phyloP scores from a whole-genome alignment of 2,113 vertebrate species.

The Sinocyclocheilus rhinocerous region DNA sequence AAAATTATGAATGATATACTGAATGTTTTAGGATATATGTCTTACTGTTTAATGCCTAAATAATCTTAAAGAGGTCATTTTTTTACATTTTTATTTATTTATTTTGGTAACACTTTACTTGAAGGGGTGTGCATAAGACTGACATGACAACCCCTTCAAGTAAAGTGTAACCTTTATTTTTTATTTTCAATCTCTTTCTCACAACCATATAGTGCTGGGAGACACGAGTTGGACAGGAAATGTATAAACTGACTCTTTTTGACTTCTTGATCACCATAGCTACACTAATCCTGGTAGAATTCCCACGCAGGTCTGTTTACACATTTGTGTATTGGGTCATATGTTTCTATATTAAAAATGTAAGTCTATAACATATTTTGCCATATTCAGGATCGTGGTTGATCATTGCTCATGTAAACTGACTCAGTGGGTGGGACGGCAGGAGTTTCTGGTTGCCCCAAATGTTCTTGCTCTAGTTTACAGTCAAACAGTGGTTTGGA shows the following conservation, averaged over 20 bases:
- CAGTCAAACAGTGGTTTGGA: slow-evolving; percentile 87
- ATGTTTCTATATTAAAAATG: slow-evolving; percentile 3
- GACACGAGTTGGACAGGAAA: slow-evolving; percentile 87
- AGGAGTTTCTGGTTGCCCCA: slow-evolving; percentile 83
- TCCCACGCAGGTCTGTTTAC: slow-evolving; percentile 82
- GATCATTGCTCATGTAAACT: slow-evolving; percentile 75
- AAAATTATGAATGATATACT: neutral
- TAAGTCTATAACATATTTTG: neutral
- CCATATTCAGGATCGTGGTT: slow-evolving; percentile 76
- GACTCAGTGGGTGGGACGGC: slow-evolving; percentile 72
- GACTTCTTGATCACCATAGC: slow-evolving; percentile 79
- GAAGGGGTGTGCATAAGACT: too few relatives aligned
- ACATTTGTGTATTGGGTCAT: slow-evolving; percentile 4
- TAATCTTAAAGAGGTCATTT: neutral
- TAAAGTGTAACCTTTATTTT: too few relatives aligned
- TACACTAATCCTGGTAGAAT: slow-evolving; percentile 78
- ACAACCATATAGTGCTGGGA: slow-evolving; percentile 85
- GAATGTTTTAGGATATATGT: neutral
- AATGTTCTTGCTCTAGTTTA: slow-evolving; percentile 86
- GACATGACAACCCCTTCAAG: too few relatives aligned
- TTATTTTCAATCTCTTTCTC: neutral
- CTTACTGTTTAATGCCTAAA: neutral
- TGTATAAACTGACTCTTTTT: slow-evolving; percentile 89
- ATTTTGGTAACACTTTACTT: too few relatives aligned
- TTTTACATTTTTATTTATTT: neutral